Evolutionary conservation across 2,113 vertebrate species (phyloP).

Genomic region (Coryphaenoides rupestris): DNA sequence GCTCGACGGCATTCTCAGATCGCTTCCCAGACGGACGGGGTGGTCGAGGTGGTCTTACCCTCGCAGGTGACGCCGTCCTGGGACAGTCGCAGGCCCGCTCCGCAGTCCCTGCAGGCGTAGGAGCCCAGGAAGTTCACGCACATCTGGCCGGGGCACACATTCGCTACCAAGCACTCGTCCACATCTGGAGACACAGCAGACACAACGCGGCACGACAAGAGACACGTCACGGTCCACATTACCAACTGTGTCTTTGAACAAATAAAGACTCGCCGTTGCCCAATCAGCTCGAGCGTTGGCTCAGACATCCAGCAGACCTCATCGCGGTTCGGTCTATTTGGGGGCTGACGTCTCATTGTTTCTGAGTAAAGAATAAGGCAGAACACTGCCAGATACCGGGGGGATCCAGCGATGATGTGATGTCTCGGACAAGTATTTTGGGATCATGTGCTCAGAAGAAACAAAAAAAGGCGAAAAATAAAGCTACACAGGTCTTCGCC

Average conservation of each 20-base stretch:
- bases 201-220: no score
- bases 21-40: no score
- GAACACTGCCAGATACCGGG: conserved; percentile 42
- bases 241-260: conserved; percentile 49
- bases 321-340: conserved; percentile 54
- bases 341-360: conserved; percentile 38
- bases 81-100: conserved; percentile 57
- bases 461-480: no score
- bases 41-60: conserved; percentile 63
- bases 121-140: conserved; percentile 75
- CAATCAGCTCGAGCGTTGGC: conserved; percentile 53
- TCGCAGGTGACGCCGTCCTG: conserved; percentile 65
- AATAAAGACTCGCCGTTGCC: conserved; percentile 41
- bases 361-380: conserved; percentile 36
- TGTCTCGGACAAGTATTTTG: conserved; percentile 55
- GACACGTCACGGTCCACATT: conserved; percentile 50
- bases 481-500: conserved; percentile 24
- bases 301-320: conserved; percentile 26
- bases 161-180: conserved; percentile 56
- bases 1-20: no score
- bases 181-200: conserved; percentile 64
- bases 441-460: conserved; percentile 38
- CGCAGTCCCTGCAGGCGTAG: conserved; percentile 73
- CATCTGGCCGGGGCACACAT: conserved; percentile 69
- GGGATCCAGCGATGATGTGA: conserved; percentile 63